A percentile compares a stretch with the other conserved stretches of the same genome.
phyloP scores from a whole-genome alignment of 1,140 invertebrate genomes.

The Lordiphosa mommai region DNA sequence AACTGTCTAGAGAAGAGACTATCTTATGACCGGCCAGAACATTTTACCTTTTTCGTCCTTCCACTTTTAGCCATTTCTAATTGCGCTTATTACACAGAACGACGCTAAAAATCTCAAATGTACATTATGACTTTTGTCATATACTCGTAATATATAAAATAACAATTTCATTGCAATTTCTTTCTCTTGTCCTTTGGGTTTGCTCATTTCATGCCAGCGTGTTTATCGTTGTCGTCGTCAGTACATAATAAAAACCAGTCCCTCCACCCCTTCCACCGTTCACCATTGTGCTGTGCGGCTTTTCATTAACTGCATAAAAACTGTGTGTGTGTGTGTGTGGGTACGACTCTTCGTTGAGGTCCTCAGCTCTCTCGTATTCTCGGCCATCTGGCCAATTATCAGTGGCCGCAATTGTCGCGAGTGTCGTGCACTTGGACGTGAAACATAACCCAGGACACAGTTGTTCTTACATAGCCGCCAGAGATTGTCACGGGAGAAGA shows the following conservation, averaged over 20 bases:
- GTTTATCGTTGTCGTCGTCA: background rate
- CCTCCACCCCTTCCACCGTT: background rate
- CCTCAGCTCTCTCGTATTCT: background rate
- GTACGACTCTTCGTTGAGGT: background rate
- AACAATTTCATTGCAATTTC: slow-evolving; percentile 18
- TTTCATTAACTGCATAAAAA: background rate
- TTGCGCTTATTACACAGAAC: slow-evolving; percentile 58
- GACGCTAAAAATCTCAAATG: slow-evolving; percentile 14
- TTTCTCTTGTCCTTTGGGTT: background rate
- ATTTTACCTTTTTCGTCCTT: background rate
- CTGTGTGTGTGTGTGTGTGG: background rate
- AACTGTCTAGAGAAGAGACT: no score
- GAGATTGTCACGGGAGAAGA: slow-evolving; percentile 1
- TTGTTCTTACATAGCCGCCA: slow-evolving; percentile 4
- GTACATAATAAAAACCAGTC: no score
- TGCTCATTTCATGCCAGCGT: slow-evolving; percentile 1
- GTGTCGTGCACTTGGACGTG: no score
- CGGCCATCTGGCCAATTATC: slow-evolving; percentile 9
- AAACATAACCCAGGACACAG: background rate
- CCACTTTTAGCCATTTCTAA: slow-evolving; percentile 27
- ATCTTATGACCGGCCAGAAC: background rate
- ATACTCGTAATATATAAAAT: slow-evolving; percentile 18
- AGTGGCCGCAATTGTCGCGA: background rate
- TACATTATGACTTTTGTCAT: slow-evolving; percentile 8
- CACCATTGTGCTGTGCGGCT: background rate